Percentiles rank a stretch among this genome's conserved stretches.
phyloP scores from a whole-genome alignment of 2,797 vertebrate species.

The Scolopax bukidnonensis region DNA sequence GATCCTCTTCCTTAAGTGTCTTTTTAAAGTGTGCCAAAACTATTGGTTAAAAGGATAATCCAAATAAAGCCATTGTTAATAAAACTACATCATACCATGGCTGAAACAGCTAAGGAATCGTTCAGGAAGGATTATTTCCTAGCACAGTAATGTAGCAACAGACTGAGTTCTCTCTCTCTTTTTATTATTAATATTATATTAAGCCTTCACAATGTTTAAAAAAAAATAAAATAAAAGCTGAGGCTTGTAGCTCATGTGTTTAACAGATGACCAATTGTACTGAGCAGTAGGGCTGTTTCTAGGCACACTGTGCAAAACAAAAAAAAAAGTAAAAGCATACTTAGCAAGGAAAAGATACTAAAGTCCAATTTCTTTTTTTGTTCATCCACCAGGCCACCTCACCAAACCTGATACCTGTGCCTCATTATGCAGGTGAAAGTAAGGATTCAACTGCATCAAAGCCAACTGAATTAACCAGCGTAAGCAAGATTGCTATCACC shows the following conservation, averaged over 20 bases:
- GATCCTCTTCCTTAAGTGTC: not conserved
- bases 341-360: not conserved
- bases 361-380: not conserved
- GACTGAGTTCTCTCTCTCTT: not conserved
- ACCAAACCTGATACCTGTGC: not conserved
- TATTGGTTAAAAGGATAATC: constrained; percentile 24
- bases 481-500: constrained; percentile 29
- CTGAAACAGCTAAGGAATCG: not conserved
- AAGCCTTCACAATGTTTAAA: not conserved
- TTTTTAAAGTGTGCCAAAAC: not conserved
- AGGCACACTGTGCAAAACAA: not conserved
- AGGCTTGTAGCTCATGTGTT: not conserved
- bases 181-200: not conserved
- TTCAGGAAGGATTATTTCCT: constrained; percentile 20
- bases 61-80: constrained; percentile 55
- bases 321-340: not conserved
- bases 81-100: not conserved
- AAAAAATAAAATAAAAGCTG: not conserved
- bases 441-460: not conserved
- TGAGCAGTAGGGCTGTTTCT: not conserved
- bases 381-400: not conserved
- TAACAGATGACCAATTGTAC: not conserved
- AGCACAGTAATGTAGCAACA: not conserved
- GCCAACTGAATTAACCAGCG: not conserved
- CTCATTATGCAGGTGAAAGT: not conserved